Evolutionary conservation across 2,888 invertebrate species (phyloP).

Genomic region (Scaptomyza caliginosa): DNA sequence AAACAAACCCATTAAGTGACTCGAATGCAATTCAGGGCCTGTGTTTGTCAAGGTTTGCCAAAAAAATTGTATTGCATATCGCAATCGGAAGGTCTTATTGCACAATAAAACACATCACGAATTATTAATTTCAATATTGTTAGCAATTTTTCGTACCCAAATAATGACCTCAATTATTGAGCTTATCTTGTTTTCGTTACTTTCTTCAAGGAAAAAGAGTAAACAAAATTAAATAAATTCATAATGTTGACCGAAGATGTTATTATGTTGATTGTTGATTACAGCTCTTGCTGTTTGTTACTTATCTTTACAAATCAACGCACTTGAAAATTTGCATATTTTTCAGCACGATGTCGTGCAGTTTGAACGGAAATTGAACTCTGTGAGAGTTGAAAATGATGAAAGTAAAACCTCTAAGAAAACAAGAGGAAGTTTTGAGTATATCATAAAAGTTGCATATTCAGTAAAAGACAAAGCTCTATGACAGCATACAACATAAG

Average conservation of each 20-base stretch:
- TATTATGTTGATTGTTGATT: slow-evolving; percentile 41
- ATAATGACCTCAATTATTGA: slow-evolving; percentile 65
- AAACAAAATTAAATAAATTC: slow-evolving; percentile 17
- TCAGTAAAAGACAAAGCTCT: not conserved
- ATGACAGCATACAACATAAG: not conserved
- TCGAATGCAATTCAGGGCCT: slow-evolving; percentile 72
- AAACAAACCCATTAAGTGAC: slow-evolving; percentile 48
- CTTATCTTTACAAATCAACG: slow-evolving; percentile 54
- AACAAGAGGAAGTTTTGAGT: too few species aligned
- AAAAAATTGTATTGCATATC: slow-evolving; percentile 31
- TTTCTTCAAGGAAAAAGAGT: slow-evolving; percentile 68
- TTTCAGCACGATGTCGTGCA: slow-evolving; percentile 66
- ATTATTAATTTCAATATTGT: slow-evolving; percentile 47
- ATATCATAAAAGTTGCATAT: not conserved
- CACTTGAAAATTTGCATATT: slow-evolving; percentile 62
- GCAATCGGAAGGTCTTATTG: slow-evolving; percentile 36
- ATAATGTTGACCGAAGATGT: slow-evolving; percentile 40
- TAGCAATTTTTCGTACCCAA: slow-evolving; percentile 26
- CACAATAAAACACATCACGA: slow-evolving; percentile 54
- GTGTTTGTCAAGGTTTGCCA: slow-evolving; percentile 50
- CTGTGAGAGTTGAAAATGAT: slow-evolving; percentile 27
- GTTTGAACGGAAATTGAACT: slow-evolving; percentile 36
- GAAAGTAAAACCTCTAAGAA: slow-evolving; percentile 30
- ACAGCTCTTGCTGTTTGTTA: slow-evolving; percentile 10
- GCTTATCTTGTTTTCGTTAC: slow-evolving; percentile 33